phyloP scores from a whole-genome alignment of 1,140 invertebrate genomes.

The Frieseomelitta varia region DNA sequence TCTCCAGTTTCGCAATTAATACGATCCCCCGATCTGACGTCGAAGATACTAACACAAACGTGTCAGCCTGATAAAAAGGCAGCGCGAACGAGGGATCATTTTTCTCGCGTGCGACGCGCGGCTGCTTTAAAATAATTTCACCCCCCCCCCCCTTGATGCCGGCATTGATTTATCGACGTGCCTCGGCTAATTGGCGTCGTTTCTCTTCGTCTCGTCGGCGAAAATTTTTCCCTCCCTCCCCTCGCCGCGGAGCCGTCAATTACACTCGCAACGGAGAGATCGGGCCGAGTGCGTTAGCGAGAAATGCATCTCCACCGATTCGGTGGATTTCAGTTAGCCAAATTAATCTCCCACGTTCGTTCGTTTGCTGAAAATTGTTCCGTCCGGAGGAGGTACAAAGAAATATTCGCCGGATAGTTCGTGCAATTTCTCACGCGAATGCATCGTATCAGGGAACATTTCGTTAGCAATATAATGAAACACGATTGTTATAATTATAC shows the following conservation, averaged over 20 bases:
- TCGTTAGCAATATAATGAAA: too few species aligned
- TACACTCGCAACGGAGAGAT: background rate
- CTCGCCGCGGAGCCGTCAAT: slow-evolving; percentile 10
- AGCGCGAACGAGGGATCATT: background rate
- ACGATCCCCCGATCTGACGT: background rate
- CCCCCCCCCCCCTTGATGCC: background rate
- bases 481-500: too few species aligned
- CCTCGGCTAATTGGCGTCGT: slow-evolving; percentile 27
- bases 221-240: background rate
- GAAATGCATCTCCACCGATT: background rate
- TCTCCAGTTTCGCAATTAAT: background rate
- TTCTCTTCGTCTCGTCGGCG: slow-evolving; percentile 16
- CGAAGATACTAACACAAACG: background rate
- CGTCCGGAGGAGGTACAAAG: background rate
- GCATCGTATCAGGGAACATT: too few species aligned
- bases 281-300: background rate
- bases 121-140: slow-evolving; percentile 33
- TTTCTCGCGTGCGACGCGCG: background rate
- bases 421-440: too few species aligned
- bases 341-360: background rate
- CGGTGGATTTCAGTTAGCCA: background rate
- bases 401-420: too few species aligned
- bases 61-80: background rate
- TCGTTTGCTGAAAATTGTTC: background rate
- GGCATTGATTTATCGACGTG: slow-evolving; percentile 37